Percentiles rank a stretch among this genome's conserved stretches.
Evolutionary conservation across 2,113 vertebrate species (phyloP).

Genomic region (Nesogale talazaci): DNA sequence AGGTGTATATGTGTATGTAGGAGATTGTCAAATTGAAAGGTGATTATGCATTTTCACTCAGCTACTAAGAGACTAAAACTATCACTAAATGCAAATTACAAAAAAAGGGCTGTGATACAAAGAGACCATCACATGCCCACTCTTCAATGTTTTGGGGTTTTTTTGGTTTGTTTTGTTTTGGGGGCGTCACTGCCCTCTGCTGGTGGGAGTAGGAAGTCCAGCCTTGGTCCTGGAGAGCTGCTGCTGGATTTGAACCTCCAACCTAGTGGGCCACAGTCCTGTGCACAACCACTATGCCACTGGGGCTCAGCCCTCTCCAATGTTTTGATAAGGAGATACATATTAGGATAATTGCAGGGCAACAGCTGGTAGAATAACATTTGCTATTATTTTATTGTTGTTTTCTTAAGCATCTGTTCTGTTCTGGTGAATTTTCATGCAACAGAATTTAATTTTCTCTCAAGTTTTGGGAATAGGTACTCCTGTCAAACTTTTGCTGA

Average conservation of each 20-base stretch:
- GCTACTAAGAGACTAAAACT: slow-evolving; percentile 57
- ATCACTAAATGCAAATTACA: slow-evolving; percentile 65
- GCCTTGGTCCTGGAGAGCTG: no score
- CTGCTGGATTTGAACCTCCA: no score
- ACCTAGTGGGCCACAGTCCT: no score
- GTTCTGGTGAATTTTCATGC: slow-evolving; percentile 44
- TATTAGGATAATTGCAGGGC: slow-evolving; percentile 72
- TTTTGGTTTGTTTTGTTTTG: no score
- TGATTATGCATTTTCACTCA: slow-evolving; percentile 64
- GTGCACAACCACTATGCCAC: no score
- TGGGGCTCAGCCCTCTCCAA: no score
- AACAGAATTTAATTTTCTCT: slow-evolving; percentile 63
- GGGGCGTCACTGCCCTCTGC: no score
- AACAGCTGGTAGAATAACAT: slow-evolving; percentile 74
- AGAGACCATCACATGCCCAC: slow-evolving; percentile 31
- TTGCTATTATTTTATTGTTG: slow-evolving; percentile 55
- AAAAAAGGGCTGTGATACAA: slow-evolving; percentile 49
- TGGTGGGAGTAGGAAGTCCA: no score
- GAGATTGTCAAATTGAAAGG: slow-evolving; percentile 17
- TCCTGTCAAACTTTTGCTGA: slow-evolving; percentile 42
- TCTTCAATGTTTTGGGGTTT: slow-evolving; percentile 18
- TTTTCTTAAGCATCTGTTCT: slow-evolving; percentile 76
- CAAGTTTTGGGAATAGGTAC: slow-evolving; percentile 72
- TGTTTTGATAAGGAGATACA: slow-evolving; percentile 32
- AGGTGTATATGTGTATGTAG: background rate